Evolutionary conservation across 2,888 invertebrate species (phyloP).

Genomic region (Cerastis leucographa): DNA sequence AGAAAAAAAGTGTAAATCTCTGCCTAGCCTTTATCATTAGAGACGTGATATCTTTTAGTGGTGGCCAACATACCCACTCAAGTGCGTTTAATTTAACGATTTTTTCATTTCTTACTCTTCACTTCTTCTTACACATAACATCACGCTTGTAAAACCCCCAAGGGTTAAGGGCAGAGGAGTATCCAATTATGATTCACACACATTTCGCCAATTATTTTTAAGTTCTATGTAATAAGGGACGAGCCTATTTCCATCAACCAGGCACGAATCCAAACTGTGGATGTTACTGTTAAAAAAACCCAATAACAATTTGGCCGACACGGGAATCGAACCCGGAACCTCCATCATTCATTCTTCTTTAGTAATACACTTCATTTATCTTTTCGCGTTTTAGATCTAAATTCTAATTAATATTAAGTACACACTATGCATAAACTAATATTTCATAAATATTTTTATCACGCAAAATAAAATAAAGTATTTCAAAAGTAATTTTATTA

Average conservation of each 20-base stretch:
- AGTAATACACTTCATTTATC: slow-evolving; percentile 12
- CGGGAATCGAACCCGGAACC: too few relatives aligned
- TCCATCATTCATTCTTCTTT: neutral
- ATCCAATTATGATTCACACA: too few relatives aligned
- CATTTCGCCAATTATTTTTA: too few relatives aligned
- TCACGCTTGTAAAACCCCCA: too few relatives aligned
- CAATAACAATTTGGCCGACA: too few relatives aligned
- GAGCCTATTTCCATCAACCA: too few relatives aligned
- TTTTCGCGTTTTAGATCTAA: neutral
- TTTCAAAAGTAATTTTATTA: slow-evolving; percentile 14
- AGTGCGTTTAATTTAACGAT: neutral
- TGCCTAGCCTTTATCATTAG: neutral
- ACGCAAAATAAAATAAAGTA: slow-evolving; percentile 38
- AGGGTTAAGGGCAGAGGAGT: too few relatives aligned
- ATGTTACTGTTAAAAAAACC: too few relatives aligned
- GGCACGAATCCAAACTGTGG: too few relatives aligned
- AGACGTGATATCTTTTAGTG: neutral
- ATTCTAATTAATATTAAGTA: neutral
- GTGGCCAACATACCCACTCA: neutral
- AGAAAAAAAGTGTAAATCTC: too few relatives aligned
- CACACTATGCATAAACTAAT: neutral
- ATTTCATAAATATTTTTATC: slow-evolving; percentile 33
- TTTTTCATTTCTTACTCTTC: neutral
- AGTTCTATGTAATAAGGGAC: too few relatives aligned
- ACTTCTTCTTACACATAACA: neutral